Evolutionary conservation across 2,888 invertebrate species (phyloP), one percentile per base, ranked within the genome.

Genomic region (Tiliacea citrago): DNA sequence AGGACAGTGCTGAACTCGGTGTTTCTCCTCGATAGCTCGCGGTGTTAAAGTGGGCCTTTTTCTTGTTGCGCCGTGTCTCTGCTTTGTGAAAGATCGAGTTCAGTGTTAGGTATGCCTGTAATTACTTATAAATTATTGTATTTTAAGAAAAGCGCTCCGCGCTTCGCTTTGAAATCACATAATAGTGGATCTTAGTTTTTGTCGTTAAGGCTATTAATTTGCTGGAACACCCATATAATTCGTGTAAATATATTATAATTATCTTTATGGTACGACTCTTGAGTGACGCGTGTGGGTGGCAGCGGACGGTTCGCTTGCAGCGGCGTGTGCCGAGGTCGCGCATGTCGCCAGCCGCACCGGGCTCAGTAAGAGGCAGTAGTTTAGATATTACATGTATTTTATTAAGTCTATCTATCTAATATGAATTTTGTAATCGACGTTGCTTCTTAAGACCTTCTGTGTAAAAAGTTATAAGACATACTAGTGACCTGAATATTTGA

Each of bases 401-500:
- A 95, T 96, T 96, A 96, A 96, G 95, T 95, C 95, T 89, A 87
- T 88, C 87, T 94, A 95, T 95, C 94, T 95, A 93, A 94, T 95
- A 95, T 96, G 94, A 95, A 96, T 96, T 96, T 96, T 96, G 95
- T 96, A 96, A 95, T 95, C 94, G 94, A 95, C 96, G 95, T 96
- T 94, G 96, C 96, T 96, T 96, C 96, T 95, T 93, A 96, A 96
- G 94, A 95, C 94, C 95, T 80, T 95, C 94, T 96, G 94, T 96
- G 94, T 96, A 96, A 95, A 96, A 95, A 96, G 94, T 92, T 93
- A 91, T 94, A 95, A 96, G 95, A 96, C 95, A 95, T 95, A 96
- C 96, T 96, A 96, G 96, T 96, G 96, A 96, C 96, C 96, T 96
- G 96, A 96, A 95, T 94, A 94, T 94, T 94, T 93, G 95, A 94